Evolutionary conservation across 2,797 vertebrate genomes (phyloP), one percentile per base, ranked within the genome.

Genomic region (Notolepis coatsorum): DNA sequence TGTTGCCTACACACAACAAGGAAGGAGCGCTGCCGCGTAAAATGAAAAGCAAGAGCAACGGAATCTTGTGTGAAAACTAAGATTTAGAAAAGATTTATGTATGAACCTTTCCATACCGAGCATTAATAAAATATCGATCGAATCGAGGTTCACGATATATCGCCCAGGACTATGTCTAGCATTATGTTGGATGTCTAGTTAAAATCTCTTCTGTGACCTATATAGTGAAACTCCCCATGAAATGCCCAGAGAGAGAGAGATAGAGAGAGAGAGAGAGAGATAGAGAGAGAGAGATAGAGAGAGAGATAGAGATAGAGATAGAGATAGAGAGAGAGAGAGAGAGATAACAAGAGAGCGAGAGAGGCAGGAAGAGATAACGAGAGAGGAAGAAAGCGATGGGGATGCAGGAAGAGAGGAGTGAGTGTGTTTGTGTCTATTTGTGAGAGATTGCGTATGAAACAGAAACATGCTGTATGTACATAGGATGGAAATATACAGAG

Each of bases 141-240:
- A n/a, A n/a, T n/a, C n/a, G n/a, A n/a, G n/a, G n/a, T n/a, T n/a
- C n/a, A n/a, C n/a, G n/a, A n/a, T n/a, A n/a, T n/a, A n/a, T n/a
- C n/a, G n/a, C n/a, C n/a, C 7, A 2, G 31, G 13, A 12, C 5
- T 8, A 73, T 73, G 65, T 86, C 35, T 27, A 17, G 39, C 71
- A 79, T 66, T 55, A 72, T 73, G 76, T 68, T 55, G 60, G 67
- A 37, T 68, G 80, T 68, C 71, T 76, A 60, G 71, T 80, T 84
- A 65, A 88, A 84, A 89, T 88, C 86, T 84, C 82, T 67, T 75
- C 75, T 74, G 75, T 91, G 90, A 90, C 86, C 91, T 89, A 89
- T 78, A 86, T 89, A 77, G 61, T 50, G 61, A 81, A 64, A 81
- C 79, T 75, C 75, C 72, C 61, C 53, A 43, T 65, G 74, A 82